These are phyloP conservation scores for Hemichromis elongatus DNA, from an alignment of 2,113 vertebrate species.

Conservation along the genomic window DNA sequence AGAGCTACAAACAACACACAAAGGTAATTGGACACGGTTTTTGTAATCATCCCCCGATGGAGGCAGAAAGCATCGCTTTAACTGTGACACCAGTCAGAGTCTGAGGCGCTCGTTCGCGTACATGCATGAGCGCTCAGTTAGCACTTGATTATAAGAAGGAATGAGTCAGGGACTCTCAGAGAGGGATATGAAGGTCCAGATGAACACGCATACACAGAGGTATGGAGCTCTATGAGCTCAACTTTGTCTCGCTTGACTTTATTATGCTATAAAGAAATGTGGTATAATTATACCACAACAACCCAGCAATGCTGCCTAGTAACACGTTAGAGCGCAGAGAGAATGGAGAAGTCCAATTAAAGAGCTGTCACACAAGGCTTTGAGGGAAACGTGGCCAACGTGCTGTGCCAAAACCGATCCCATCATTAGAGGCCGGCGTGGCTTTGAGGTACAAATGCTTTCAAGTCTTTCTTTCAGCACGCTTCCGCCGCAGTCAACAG, in stretches of 20 bases:
- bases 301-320: slow-evolving; percentile 31
- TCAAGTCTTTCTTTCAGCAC: slow-evolving; percentile 45
- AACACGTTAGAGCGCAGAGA: slow-evolving; percentile 42
- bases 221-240: slow-evolving; percentile 19
- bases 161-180: slow-evolving; percentile 9
- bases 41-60: slow-evolving; percentile 26
- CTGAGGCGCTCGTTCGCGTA: slow-evolving; percentile 3
- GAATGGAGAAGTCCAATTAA: slow-evolving; percentile 63
- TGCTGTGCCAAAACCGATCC: slow-evolving; percentile 53
- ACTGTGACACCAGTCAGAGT: background rate
- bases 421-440: slow-evolving; percentile 61
- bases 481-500: slow-evolving; percentile 53
- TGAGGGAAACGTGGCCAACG: slow-evolving; percentile 47
- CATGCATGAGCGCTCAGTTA: slow-evolving; percentile 24
- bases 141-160: slow-evolving; percentile 12
- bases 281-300: slow-evolving; percentile 59
- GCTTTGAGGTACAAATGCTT: slow-evolving; percentile 64
- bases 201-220: slow-evolving; percentile 7
- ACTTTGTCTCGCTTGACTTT: background rate
- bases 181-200: slow-evolving; percentile 12
- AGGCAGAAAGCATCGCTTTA: slow-evolving; percentile 17
- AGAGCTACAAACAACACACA: slow-evolving; percentile 9
- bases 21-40: slow-evolving; percentile 37
- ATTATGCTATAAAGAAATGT: slow-evolving; percentile 36
- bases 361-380: slow-evolving; percentile 61